Evolutionary conservation across 2,888 invertebrate genomes (phyloP), one percentile per base, ranked within the genome.

Genomic region (Idaea aversata): DNA sequence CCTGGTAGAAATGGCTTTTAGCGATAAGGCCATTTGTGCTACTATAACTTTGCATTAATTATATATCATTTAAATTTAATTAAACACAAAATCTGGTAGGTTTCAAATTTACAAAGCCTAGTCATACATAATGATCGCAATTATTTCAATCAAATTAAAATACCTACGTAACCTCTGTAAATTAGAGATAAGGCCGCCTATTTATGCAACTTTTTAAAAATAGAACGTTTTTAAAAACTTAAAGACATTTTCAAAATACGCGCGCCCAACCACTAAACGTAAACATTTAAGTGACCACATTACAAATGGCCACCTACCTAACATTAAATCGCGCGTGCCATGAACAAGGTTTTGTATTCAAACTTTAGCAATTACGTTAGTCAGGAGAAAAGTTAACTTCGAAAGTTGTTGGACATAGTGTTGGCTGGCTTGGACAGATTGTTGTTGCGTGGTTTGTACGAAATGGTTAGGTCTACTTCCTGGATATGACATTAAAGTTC

Each of bases 321-420:
- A 86, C 86, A 81, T 80, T 90, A 88, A 89, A 89, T 88, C 84
- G 87, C 77, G 77, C 81, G 83, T 80, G 81, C 81, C 83, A 85
- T 80, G 84, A 89, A 88, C 90, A 88, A 86, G 88, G 87, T 87
- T 88, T 87, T 87, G 90, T 89, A 85, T 88, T 83, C 85, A 71
- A 91, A 91, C 90, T 91, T 91, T 85, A 77, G 90, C 90, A 91
- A 91, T 91, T 90, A 90, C 89, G 88, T 87, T 87, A 87, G 87
- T 85, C 87, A 83, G 88, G 90, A 90, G 89, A 90, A 87, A 90
- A 90, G 90, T 88, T 86, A 79, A 82, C 84, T 80, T 82, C 78
- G 77, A 74, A 90, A 90, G 84, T 90, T 90, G 85, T 88, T 87
- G 89, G 90, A 88, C 83, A 89, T 87, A 84, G 88, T 79, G 83